Evolutionary conservation across 2,797 vertebrate species (phyloP).

Genomic region (Onychomys leucogaster): DNA sequence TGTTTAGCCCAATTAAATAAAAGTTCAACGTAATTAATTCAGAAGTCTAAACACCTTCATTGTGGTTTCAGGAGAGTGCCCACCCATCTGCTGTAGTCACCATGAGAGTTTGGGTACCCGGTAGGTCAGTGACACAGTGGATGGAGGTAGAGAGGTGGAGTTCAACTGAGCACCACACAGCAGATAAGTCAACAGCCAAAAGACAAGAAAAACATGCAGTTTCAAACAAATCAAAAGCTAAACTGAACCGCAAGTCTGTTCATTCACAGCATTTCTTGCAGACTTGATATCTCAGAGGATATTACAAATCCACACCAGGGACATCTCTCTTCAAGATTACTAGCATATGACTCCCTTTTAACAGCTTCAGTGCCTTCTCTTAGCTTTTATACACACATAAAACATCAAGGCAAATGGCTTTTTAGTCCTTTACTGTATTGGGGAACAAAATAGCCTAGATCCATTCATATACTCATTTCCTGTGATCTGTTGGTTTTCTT

Average conservation of each 20-base stretch:
- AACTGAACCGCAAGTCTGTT: background rate
- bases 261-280: background rate
- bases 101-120: background rate
- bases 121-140: background rate
- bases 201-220: constrained; percentile 19
- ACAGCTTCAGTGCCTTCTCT: constrained; percentile 6
- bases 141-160: background rate
- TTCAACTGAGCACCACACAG: background rate
- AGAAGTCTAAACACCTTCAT: background rate
- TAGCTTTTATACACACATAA: constrained; percentile 2
- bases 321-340: background rate
- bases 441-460: constrained; percentile 58
- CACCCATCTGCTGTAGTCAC: background rate
- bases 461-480: constrained; percentile 47
- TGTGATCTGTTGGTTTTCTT: background rate
- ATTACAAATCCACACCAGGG: constrained; percentile 42
- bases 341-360: background rate
- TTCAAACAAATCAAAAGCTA: background rate
- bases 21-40: background rate
- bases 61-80: background rate
- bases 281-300: constrained; percentile 16
- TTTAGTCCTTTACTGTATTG: constrained; percentile 46
- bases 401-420: constrained; percentile 36
- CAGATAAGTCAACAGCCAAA: background rate
- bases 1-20: background rate